Base-by-base conservation (phyloP, 2,797 vertebrate species). In the Thalassophryne amazonica region DNA sequence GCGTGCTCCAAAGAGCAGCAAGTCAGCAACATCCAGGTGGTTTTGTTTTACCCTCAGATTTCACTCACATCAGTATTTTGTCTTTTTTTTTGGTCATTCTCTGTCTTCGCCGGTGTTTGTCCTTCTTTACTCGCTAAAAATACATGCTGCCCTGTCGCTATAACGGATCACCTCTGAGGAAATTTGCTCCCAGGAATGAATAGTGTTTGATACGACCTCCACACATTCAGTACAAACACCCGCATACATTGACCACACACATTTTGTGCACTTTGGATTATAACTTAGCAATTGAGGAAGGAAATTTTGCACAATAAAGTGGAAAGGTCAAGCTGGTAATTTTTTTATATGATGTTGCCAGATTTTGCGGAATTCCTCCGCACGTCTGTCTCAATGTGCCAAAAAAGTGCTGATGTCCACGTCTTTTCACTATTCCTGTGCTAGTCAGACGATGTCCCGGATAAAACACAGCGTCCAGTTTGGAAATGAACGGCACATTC, bases 51-150 rank as follows among this genome's bases (percentile, higher is more conserved):
- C 69, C 61, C 59, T 67, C 77, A 38, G 45, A 62, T 79, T 70
- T 70, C 53, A 52, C 47, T 69, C 58, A 46, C 18, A 30, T 38
- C 11, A 4, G 54, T 18, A 47, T 30, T 45, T 31, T 49, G 48
- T 13, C 35, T 15, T 39, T 34, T 34, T 22, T 35, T 27, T 45
- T 76, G 67, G 66, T 78, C 68, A 78, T 61, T 49, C 55, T 78
- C 33, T 56, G 61, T 75, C 68, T 82, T 66, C 83, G 71, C 78
- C 69, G 73, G 62, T 84, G 70, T 82, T 83, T 81, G 80, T 85
- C 82, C 78, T 75, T 76, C 80, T 67, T 75, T 76, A 68, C 45
- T 8, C 50, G 81, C 84, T 88, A 88, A 83, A 88, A 88, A 88
- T 88, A 87, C 80, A 64, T 63, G 51, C 76, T 62, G 70, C 56